These are phyloP conservation scores for Caenorhabditis macrosperma DNA, from an alignment of 2,888 invertebrate species.

Conservation along the genomic window DNA sequence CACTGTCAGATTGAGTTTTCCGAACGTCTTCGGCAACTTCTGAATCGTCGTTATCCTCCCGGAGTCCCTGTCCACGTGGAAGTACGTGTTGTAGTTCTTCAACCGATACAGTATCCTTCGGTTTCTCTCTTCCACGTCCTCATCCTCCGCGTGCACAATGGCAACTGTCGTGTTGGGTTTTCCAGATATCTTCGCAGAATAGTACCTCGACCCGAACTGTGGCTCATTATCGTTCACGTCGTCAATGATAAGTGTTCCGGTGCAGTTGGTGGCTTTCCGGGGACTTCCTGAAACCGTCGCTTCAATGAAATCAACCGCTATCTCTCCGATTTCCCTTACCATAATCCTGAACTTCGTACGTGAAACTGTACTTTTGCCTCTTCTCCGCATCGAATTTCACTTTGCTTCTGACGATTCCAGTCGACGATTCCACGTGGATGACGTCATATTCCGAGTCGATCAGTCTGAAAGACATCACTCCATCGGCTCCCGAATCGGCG, in stretches of 20 bases:
- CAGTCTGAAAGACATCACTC: slow-evolving; percentile 13
- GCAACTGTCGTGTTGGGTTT: slow-evolving; percentile 2
- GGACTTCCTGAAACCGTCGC: slow-evolving; percentile 24
- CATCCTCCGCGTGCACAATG: slow-evolving; percentile 29
- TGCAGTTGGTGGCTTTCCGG: slow-evolving; percentile 9
- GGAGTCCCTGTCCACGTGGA: slow-evolving; percentile 22
- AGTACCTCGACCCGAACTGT: slow-evolving; percentile 23
- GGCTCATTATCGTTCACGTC: slow-evolving; percentile 62
- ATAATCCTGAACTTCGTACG: slow-evolving; percentile 15
- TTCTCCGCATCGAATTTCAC: slow-evolving; percentile 34
- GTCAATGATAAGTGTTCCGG: slow-evolving; percentile 13
- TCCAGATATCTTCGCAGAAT: slow-evolving; percentile 20
- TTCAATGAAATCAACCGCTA: background rate
- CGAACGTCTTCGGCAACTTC: slow-evolving; percentile 9
- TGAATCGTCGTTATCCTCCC: slow-evolving; percentile 24
- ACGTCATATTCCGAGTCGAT: background rate
- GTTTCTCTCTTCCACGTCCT: slow-evolving; percentile 20
- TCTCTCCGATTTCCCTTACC: slow-evolving; percentile 5
- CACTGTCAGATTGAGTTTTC: slow-evolving; percentile 30
- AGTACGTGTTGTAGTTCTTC: slow-evolving; percentile 15
- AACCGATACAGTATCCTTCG: slow-evolving; percentile 30
- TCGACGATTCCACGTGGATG: slow-evolving; percentile 21
- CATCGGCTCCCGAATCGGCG: slow-evolving; percentile 25
- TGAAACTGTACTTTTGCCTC: slow-evolving; percentile 3
- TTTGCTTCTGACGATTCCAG: slow-evolving; percentile 19